Conservation (phyloP, 2,113 vertebrate genomes). For the Spea bombifrons region DNA sequence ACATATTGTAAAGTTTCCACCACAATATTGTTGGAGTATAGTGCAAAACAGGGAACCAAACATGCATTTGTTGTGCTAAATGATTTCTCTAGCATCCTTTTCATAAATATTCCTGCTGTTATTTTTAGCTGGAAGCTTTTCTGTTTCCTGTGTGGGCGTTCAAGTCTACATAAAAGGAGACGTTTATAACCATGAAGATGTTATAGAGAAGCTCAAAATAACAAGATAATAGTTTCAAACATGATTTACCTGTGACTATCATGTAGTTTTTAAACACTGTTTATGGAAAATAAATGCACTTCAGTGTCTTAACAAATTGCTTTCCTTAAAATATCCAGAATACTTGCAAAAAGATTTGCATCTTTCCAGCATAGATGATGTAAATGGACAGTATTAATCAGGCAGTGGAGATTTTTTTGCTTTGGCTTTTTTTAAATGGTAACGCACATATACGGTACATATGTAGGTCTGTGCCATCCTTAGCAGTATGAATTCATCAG, state of each 20-base stretch:
- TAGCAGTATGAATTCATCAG: conserved; percentile 8
- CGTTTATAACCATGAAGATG: conserved; percentile 14
- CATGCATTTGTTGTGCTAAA: background rate
- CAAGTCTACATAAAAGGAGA: conserved; percentile 2
- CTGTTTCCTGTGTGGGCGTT: conserved; percentile 25
- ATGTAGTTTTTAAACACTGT: background rate
- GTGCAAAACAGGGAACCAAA: too few species aligned
- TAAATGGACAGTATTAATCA: too few species aligned
- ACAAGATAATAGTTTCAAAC: conserved; percentile 7
- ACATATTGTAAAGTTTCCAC: too few species aligned
- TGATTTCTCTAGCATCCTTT: conserved; percentile 26
- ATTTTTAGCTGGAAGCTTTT: conserved; percentile 23
- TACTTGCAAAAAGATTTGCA: too few species aligned
- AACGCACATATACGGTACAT: background rate
- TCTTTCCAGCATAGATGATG: too few species aligned
- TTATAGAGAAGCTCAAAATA: background rate
- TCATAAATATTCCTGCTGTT: conserved; percentile 23
- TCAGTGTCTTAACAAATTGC: background rate
- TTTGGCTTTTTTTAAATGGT: too few species aligned
- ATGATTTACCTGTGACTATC: background rate
- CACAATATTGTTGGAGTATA: too few species aligned
- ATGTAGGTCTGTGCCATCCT: background rate
- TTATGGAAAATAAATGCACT: background rate
- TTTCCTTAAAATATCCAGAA: too few species aligned
- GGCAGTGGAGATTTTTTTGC: too few species aligned